Percentiles rank a stretch among this genome's conserved stretches.
Evolutionary conservation across 2,797 vertebrate genomes (phyloP).

Genomic region (Sebastes matsubarae): DNA sequence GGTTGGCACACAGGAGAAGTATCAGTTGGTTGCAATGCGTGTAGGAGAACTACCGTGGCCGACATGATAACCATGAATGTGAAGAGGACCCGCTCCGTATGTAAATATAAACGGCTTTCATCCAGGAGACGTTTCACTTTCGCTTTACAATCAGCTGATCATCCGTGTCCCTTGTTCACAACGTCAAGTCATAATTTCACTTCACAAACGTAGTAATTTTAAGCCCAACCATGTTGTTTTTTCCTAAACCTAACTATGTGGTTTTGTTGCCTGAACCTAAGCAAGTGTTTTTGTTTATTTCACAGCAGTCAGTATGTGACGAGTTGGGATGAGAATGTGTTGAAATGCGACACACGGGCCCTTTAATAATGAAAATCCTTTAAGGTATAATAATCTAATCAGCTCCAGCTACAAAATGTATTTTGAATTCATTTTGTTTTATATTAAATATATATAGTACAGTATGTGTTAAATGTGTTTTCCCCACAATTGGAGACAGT

Average conservation of each 20-base stretch:
- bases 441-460: not conserved
- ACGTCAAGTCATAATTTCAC: too few relatives aligned
- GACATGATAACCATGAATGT: not conserved
- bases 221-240: too few relatives aligned
- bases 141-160: too few relatives aligned
- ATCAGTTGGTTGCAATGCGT: too few relatives aligned
- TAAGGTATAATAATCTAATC: not conserved
- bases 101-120: too few relatives aligned
- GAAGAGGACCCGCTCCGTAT: not conserved
- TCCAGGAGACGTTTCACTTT: too few relatives aligned
- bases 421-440: not conserved
- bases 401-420: not conserved
- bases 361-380: not conserved
- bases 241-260: too few relatives aligned
- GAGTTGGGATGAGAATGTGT: too few relatives aligned
- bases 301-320: too few relatives aligned
- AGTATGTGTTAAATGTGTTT: not conserved
- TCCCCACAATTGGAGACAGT: not conserved
- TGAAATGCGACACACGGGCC: not conserved
- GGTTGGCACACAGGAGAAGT: not conserved
- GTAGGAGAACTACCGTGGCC: not conserved
- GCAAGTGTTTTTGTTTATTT: too few relatives aligned
- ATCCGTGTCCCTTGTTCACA: accelerated
- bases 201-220: too few relatives aligned
- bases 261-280: too few relatives aligned